Evolutionary conservation across 2,888 invertebrate genomes (phyloP).

Genomic region (Scaptomyza parva): DNA sequence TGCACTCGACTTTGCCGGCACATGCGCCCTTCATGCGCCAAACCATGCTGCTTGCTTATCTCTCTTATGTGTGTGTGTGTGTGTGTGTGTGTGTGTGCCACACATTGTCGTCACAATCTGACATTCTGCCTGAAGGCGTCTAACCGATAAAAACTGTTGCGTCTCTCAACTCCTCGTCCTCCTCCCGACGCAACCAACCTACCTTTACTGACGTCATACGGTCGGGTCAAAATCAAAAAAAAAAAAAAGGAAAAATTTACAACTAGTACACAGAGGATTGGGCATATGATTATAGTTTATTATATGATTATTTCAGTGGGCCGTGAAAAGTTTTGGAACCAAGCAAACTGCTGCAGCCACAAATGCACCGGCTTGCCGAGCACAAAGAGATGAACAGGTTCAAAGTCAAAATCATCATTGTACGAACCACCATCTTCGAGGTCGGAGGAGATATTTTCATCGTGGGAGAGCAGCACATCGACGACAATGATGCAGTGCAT

Average conservation of each 20-base stretch:
- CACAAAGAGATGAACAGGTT: conserved; percentile 38
- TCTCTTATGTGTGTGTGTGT: conserved; percentile 1
- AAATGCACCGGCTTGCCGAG: conserved; percentile 32
- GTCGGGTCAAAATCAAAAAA: too few relatives aligned
- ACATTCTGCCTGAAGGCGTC: neutral
- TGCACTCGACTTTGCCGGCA: conserved; percentile 44
- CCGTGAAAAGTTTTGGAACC: conserved; percentile 46
- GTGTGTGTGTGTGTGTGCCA: conserved; percentile 5
- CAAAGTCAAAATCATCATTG: conserved; percentile 4
- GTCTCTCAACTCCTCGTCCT: neutral
- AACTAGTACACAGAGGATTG: neutral
- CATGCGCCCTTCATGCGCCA: conserved; percentile 67
- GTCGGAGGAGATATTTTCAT: conserved; percentile 4
- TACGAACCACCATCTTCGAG: neutral
- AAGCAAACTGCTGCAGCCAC: conserved; percentile 31
- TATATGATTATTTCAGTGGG: neutral
- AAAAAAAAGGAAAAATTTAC: too few relatives aligned
- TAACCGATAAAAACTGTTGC: conserved; percentile 47
- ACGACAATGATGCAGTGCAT: conserved; percentile 51
- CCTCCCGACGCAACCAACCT: neutral
- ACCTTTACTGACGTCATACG: conserved; percentile 51
- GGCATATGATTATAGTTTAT: neutral
- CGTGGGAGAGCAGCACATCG: conserved; percentile 51
- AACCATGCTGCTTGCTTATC: conserved; percentile 46
- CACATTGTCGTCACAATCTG: conserved; percentile 53